Percentiles rank a stretch among this genome's conserved stretches.
phyloP scores from a whole-genome alignment of 2,113 vertebrate species.

The Verasper variegatus region DNA sequence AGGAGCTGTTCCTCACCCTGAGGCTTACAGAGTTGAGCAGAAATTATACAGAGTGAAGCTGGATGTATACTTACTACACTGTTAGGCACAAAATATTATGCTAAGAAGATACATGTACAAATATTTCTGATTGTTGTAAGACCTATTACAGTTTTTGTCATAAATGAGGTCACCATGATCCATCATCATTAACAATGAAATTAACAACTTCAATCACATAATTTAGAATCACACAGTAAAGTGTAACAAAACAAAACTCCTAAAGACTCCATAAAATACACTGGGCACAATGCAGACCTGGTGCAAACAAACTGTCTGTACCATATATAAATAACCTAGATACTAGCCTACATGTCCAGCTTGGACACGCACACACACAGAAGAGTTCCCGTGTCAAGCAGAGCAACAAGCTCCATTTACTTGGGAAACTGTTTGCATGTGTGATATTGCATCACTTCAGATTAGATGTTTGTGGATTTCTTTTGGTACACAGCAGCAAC shows the following conservation, averaged over 20 bases:
- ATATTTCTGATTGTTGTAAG: background rate
- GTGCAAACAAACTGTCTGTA: constrained; percentile 18
- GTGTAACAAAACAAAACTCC: background rate
- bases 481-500: background rate
- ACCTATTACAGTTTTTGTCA: background rate
- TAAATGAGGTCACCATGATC: background rate
- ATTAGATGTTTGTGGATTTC: background rate
- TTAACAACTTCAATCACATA: background rate
- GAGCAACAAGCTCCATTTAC: background rate
- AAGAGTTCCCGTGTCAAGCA: background rate
- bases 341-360: background rate
- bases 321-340: constrained; percentile 44
- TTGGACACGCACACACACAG: background rate
- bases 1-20: too few species aligned
- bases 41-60: too few species aligned
- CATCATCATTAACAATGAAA: background rate
- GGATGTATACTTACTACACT: too few species aligned
- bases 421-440: background rate
- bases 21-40: too few species aligned
- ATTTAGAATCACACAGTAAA: background rate
- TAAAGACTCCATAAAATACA: background rate
- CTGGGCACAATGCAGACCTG: constrained; percentile 4
- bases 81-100: background rate
- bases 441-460: background rate
- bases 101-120: background rate